phyloP scores from a whole-genome alignment of 2,797 vertebrate species.

The Lemur catta region DNA sequence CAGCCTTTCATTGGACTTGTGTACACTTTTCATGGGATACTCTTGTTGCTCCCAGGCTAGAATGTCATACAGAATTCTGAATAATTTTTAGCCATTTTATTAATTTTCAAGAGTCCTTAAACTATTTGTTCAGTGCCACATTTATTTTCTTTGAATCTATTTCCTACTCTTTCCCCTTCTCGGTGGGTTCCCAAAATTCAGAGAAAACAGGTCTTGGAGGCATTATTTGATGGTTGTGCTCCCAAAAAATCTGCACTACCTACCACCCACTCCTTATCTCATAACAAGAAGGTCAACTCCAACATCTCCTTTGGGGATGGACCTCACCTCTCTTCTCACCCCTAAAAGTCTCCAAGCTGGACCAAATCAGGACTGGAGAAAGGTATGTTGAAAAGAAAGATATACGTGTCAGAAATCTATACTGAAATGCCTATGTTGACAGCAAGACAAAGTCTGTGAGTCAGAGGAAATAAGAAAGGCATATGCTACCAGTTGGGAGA shows the following conservation, averaged over 20 bases:
- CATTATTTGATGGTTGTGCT: neutral
- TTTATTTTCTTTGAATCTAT: neutral
- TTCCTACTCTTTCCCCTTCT: neutral
- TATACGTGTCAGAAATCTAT: neutral
- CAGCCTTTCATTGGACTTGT: neutral
- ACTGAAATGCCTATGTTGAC: fast-evolving
- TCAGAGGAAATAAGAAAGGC: neutral
- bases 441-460: neutral
- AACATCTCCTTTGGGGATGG: neutral
- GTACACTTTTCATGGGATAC: neutral
- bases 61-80: neutral
- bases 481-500: neutral
- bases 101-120: neutral
- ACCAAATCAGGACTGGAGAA: neutral
- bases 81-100: neutral
- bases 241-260: neutral
- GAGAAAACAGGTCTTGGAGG: neutral
- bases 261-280: neutral
- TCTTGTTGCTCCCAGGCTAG: neutral
- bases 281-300: neutral
- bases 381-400: neutral
- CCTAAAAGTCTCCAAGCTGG: neutral
- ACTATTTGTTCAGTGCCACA: neutral
- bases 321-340: neutral
- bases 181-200: neutral